phyloP scores from a whole-genome alignment of 2,113 vertebrate genomes.

The Ceratotherium simum region DNA sequence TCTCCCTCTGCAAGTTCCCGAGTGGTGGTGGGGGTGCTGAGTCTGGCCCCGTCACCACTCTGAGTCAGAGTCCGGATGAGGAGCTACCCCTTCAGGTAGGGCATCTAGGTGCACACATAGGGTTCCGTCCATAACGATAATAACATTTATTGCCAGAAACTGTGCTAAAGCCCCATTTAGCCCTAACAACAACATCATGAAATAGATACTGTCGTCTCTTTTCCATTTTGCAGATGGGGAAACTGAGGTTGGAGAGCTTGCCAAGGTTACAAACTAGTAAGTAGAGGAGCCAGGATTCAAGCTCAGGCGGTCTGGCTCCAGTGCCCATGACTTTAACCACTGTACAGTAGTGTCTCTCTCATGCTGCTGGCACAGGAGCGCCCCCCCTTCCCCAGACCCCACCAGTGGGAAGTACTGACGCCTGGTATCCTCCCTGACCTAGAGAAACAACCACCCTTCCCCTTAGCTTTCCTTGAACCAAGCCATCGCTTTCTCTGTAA shows the following conservation, averaged over 20 bases:
- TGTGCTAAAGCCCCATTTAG: neutral
- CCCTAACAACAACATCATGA: neutral
- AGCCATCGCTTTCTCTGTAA: neutral
- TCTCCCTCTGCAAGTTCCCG: neutral
- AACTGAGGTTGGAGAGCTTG: neutral
- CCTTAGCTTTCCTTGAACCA: neutral
- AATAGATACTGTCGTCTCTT: neutral
- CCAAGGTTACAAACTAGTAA: neutral
- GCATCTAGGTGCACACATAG: neutral
- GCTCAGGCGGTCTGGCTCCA: neutral
- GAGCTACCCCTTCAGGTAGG: neutral
- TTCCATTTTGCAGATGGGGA: neutral
- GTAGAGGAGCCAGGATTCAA: neutral
- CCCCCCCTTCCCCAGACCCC: neutral
- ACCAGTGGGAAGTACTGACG: neutral
- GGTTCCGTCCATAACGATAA: neutral
- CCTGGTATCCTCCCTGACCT: neutral
- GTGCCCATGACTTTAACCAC: neutral
- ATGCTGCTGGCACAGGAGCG: rapidly evolving
- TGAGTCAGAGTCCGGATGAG: neutral
- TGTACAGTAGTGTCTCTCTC: neutral
- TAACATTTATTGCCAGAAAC: neutral
- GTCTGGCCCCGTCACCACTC: neutral
- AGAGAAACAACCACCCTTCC: neutral
- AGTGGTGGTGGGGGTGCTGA: neutral